phyloP scores from a whole-genome alignment of 2,888 invertebrate genomes.

The Gandaritis pyraliata region DNA sequence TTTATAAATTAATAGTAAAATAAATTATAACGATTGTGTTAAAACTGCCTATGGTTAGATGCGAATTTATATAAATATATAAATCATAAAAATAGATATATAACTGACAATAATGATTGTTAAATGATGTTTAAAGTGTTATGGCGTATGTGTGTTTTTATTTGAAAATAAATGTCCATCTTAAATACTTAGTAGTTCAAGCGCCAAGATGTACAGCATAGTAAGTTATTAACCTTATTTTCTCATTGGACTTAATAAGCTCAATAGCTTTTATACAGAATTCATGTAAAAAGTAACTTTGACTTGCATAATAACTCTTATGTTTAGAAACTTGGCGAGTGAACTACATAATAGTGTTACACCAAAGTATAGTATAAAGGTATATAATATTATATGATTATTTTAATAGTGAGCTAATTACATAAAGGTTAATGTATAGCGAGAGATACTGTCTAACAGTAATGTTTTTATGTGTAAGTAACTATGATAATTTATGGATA shows the following conservation, averaged over 20 bases:
- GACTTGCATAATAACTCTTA: background rate
- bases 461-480: slow-evolving; percentile 78
- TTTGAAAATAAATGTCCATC: slow-evolving; percentile 67
- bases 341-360: slow-evolving; percentile 68
- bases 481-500: slow-evolving; percentile 58
- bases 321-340: slow-evolving; percentile 64
- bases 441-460: slow-evolving; percentile 80
- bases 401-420: slow-evolving; percentile 65
- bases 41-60: slow-evolving; percentile 82
- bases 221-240: background rate
- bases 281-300: background rate
- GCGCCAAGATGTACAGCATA: slow-evolving; percentile 56
- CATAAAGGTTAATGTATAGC: slow-evolving; percentile 76
- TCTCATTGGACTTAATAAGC: background rate
- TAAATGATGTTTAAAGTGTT: slow-evolving; percentile 84
- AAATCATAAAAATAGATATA: slow-evolving; percentile 81
- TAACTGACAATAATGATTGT: slow-evolving; percentile 85
- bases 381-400: slow-evolving; percentile 41
- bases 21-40: slow-evolving; percentile 76
- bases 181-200: slow-evolving; percentile 67
- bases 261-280: slow-evolving; percentile 6
- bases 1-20: slow-evolving; percentile 64
- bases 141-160: slow-evolving; percentile 76
- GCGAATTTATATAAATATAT: slow-evolving; percentile 83
- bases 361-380: slow-evolving; percentile 60